Evolutionary conservation across 1,140 invertebrate species (phyloP).

Genomic region (Ditylenchus dipsaci): DNA sequence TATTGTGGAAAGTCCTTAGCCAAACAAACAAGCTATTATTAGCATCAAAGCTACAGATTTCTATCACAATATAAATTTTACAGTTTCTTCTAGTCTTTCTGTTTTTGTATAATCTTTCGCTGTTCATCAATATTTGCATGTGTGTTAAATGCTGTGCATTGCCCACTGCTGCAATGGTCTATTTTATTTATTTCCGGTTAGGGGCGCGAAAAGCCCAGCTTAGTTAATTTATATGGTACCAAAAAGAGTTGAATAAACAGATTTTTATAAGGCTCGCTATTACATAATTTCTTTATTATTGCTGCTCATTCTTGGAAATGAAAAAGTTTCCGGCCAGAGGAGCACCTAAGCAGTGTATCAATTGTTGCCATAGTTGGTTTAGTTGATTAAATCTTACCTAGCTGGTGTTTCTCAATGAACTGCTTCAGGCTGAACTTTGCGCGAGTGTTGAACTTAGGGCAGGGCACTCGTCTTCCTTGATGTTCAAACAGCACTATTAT

Average conservation of each 20-base stretch:
- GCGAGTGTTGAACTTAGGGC: constrained; percentile 48
- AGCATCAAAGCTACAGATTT: too few relatives aligned
- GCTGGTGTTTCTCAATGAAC: constrained; percentile 57
- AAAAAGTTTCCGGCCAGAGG: constrained; percentile 57
- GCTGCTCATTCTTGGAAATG: constrained; percentile 49
- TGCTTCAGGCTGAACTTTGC: constrained; percentile 55
- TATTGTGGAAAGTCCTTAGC: too few relatives aligned
- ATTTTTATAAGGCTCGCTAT: neutral
- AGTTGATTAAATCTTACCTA: constrained; percentile 30
- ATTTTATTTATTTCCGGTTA: too few relatives aligned
- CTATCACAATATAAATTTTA: too few relatives aligned
- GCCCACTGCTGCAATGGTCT: too few relatives aligned
- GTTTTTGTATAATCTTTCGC: too few relatives aligned
- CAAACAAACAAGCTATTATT: too few relatives aligned
- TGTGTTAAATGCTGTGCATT: too few relatives aligned
- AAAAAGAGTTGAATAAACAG: neutral
- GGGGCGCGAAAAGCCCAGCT: too few relatives aligned
- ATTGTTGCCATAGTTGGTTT: neutral
- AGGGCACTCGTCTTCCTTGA: constrained; percentile 49
- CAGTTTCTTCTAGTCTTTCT: too few relatives aligned
- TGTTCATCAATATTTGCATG: too few relatives aligned
- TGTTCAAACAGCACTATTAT: constrained; percentile 57
- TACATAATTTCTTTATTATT: constrained; percentile 25
- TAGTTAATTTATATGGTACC: too few relatives aligned
- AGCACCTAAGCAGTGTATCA: constrained; percentile 18